Evolutionary conservation across 2,113 vertebrate genomes (phyloP), one percentile per base, ranked within the genome.

Genomic region (Narcine bancroftii): DNA sequence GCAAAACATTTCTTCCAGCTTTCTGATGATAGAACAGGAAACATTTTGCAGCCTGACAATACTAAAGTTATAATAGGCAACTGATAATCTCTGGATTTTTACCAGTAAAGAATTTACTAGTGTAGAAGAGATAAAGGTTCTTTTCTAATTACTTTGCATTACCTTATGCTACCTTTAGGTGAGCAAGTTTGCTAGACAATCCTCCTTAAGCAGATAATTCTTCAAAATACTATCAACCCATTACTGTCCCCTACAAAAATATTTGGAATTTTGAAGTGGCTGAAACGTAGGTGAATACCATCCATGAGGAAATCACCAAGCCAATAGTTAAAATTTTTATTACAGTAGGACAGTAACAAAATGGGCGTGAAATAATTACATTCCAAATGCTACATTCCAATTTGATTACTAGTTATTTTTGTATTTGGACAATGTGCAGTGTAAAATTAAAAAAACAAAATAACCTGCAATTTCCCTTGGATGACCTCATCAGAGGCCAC

Each of bases 21-120:
- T n/a, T 87, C 33, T 36, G n/a, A 53, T 87, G 81, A 87, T 60
- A 60, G 53, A 87, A 87, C n/a, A 56, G 81, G 56, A n/a, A 87
- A 17, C 15, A 2, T 19, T 36, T 60, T 87, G 36, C 53, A 60
- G 79, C 50, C 50, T n/a, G 47, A 17, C 29, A 33, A 53, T 45
- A 50, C 79, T 47, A 85, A n/a, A n/a, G n/a, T 60, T 36, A 63
- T 36, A 60, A 36, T 39, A 36, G 53, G 56, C n/a, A 87, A n/a
- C 13, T 33, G 47, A 81, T 45, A 2, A 63, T 36, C 33, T 4
- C 33, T 36, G n/a, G 81, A n/a, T 56, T 60, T 47, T 60, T 60
- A 36, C 33, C 17, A 6, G 21, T 36, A 13, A 60, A 63, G 33
- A 83, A n/a, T 33, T 29, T 11, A 9, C 11, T 6, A 17, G 19